Evolutionary conservation across 1,140 invertebrate species (phyloP), one percentile per base, ranked within the genome.

Genomic region (Heterodera carotae): DNA sequence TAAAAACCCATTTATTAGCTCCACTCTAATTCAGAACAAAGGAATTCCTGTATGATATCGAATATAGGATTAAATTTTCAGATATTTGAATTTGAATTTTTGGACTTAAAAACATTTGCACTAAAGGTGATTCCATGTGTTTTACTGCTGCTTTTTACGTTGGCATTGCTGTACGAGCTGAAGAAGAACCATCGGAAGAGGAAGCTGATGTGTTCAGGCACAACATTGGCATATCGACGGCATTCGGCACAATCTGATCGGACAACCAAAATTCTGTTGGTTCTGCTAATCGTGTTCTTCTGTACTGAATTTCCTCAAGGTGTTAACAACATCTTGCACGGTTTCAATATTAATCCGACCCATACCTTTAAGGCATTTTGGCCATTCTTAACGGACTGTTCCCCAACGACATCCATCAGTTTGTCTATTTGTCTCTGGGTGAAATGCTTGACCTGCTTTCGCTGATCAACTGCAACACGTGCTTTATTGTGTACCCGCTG

Each of bases 361-460:
- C 31, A 34, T 59, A 56, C n/a, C 64, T 69, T 66, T 29, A 68
- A 81, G 80, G 82, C 4, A 69, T 84, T 27, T 69, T 83, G 64
- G 82, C 82, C 3, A 82, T 84, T 25, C 25, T 84, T 7, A 83
- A 83, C 71, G 82, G 78, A 2, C 81, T 84, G 10, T 83, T 79
- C 68, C 82, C 82, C 12, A 83, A 83, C 67, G 82, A 83, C 69
- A 84, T 83, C 27, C 82, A 83, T n/a, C 82, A 83, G 48, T 83
- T 84, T 67, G 83, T 83, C n/a, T 83, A 83, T 59, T 53, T 84
- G 29, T 77, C 78, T 4, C 71, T 83, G 18, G 82, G 82, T 15
- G 82, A 83, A 60, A 48, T 83, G 31, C 67, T 83, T n/a, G 82
- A 83, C 71, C 71, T 83, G n/a, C 60, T 83, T 15, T 79, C 74